Evolutionary conservation across 1,140 invertebrate species (phyloP), one percentile per base, ranked within the genome.

Genomic region (Spodoptera litura): DNA sequence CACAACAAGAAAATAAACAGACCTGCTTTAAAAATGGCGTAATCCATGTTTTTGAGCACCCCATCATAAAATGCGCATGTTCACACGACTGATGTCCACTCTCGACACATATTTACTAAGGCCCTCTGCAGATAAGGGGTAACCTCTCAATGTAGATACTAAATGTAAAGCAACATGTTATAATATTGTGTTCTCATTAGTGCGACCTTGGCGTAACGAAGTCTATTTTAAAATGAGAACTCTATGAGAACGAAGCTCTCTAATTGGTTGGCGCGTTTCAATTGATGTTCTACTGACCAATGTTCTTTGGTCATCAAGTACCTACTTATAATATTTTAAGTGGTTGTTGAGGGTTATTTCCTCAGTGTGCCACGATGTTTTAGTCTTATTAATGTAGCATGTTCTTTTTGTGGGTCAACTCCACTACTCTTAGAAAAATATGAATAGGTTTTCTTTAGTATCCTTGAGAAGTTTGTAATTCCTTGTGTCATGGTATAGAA

Each of bases 21-120:
- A 89, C 88, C 81, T 90, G 88, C 74, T 88, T 90, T 31, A 84
- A 87, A 76, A 89, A 90, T 2, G 88, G 88, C 38, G 87, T 88
- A 52, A 86, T 87, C 85, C 86, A 89, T 81, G 55, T 68, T 25
- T 75, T 59, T n/a, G 31, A 44, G 20, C 79, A 81, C 6, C 64
- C 82, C 83, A 85, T 87, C 51, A 59, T 66, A 49, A 53, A 66
- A 49, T 27, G 68, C 68, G 20, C 62, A 66, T 66, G 35, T 10
- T 66, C 38, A 66, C 38, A 66, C 38, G 35, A 5, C 9, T 3
- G 8, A 8, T 66, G n/a, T 49, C 38, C 62, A 25, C 11, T 49
- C n/a, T 10, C 35, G 3, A 20, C 62, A 66, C 62, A 66, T 49
- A 25, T 49, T 49, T 49, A 10, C 38, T 49, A 20, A 20, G 1